Evolutionary conservation across 2,888 invertebrate species (phyloP), one percentile per base, ranked within the genome.

Genomic region (Nycteola revayana): DNA sequence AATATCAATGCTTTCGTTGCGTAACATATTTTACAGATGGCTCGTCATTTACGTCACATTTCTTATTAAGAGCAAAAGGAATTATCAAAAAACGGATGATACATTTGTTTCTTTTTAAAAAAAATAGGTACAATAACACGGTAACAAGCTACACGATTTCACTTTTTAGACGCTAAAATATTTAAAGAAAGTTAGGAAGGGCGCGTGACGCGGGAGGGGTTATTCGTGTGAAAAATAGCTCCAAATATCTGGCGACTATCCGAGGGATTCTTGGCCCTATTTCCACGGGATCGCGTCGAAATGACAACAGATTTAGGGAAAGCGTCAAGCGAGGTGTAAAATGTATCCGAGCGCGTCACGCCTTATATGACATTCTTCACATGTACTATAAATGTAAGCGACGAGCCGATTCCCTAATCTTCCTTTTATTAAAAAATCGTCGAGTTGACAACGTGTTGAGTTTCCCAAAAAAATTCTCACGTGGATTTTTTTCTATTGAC

Each of bases 251-350:
- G 60, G 72, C 72, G 77, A 82, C 75, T 83, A 79, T 80, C 77
- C 79, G 66, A 70, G 71, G 78, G 83, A 81, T 81, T 75, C 75
- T 56, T 72, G 74, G 62, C 81, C 84, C 78, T 75, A 81, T 81
- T 83, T 81, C 74, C 68, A 69, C 69, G 77, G 82, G 84, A 84
- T 85, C 79, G 79, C 69, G 66, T 63, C 80, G 59, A 83, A 86
- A 85, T 86, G 86, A 87, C 87, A 86, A 86, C 84, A 86, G 86
- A 86, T 86, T 86, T 84, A 80, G 81, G 84, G 76, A 82, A 84
- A 83, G 84, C 81, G 84, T 66, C 73, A 77, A 86, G 79, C 84
- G 85, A 83, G 76, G 79, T 86, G 87, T 87, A 74, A 87, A 86
- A 88, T 83, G 82, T 86, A 86, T 77, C 78, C 82, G 66, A 75